These are phyloP conservation scores for Galago senegalensis DNA, from an alignment of 2,797 vertebrate genomes.

Conservation along the genomic window DNA sequence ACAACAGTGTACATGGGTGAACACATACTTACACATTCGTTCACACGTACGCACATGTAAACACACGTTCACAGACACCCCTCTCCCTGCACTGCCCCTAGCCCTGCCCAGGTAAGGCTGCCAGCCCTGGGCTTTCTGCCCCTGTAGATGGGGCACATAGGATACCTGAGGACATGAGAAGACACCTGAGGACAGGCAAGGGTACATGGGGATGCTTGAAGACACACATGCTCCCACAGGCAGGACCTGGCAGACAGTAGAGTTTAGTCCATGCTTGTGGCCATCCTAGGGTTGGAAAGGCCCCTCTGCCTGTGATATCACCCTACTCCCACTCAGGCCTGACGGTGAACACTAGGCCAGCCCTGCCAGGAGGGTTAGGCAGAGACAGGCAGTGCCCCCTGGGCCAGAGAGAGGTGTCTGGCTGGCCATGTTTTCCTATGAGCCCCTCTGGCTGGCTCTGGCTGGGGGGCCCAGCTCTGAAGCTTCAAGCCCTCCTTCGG, in stretches of 20 bases:
- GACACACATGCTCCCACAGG: not conserved
- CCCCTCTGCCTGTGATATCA: not conserved
- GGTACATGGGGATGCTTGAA: not conserved
- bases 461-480: not conserved
- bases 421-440: not conserved
- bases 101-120: not conserved
- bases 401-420: not conserved
- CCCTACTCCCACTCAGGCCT: not conserved
- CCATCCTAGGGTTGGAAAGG: not conserved
- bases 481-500: not conserved
- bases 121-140: not conserved
- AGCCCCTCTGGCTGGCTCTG: not conserved
- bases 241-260: not conserved
- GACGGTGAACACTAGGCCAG: fast-evolving
- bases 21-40: not conserved
- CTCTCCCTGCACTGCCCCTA: not conserved
- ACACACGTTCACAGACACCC: not conserved
- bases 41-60: not conserved
- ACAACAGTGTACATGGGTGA: not conserved
- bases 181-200: not conserved
- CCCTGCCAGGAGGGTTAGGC: not conserved
- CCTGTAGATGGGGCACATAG: not conserved
- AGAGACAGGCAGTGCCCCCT: not conserved
- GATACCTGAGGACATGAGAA: not conserved
- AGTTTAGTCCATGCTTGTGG: not conserved